Base-by-base conservation (phyloP, 1,140 invertebrate species). In the Dendroctonus valens region DNA sequence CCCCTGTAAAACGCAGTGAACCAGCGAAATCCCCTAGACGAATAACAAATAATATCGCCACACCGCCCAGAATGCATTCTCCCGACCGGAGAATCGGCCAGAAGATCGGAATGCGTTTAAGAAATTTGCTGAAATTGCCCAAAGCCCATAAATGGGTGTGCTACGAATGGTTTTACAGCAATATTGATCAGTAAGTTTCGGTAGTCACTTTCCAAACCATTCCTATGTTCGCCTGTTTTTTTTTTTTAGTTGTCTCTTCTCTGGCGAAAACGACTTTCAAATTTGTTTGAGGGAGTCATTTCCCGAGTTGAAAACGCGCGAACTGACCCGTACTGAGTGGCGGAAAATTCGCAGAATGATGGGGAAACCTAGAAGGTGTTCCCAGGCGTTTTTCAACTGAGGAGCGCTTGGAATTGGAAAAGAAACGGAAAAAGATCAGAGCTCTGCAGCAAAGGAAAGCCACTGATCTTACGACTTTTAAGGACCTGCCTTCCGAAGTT, bases 101-200 rank as follows among this genome's bases (percentile, higher is more conserved):
- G 74, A 87, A 89, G 72, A 93, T 97, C 73, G 95, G 95, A 2
- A 86, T 94, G 79, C 82, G 94, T 69, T 81, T 99, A 44, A 85
- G 95, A 72, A 99, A 99, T 82, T 83, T 99, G n/a, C 83, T 99
- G 0, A 99, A 99, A 81, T 81, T 99, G 69, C 97, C 97, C 0
- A 99, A 99, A 83, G 97, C 97, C 15, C 96, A 99, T 79, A 97
- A 96, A 82, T 99, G 96, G 95, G 95, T 98, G 2, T 98, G 94
- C 77, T 98, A 96, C 80, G 97, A 99, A 79, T 99, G 96, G 90
- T 99, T 99, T 82, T 99, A 99, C 78, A 98, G 96, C 72, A 98
- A 97, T 76, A 91, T 99, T 71, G 96, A 99, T 79, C 93, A 91
- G 75, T 67, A 67, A 54, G n/a, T 57, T 53, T 52, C 41, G 26